phyloP scores from a whole-genome alignment of 2,797 vertebrate genomes.

The Protosalanx chinensis region DNA sequence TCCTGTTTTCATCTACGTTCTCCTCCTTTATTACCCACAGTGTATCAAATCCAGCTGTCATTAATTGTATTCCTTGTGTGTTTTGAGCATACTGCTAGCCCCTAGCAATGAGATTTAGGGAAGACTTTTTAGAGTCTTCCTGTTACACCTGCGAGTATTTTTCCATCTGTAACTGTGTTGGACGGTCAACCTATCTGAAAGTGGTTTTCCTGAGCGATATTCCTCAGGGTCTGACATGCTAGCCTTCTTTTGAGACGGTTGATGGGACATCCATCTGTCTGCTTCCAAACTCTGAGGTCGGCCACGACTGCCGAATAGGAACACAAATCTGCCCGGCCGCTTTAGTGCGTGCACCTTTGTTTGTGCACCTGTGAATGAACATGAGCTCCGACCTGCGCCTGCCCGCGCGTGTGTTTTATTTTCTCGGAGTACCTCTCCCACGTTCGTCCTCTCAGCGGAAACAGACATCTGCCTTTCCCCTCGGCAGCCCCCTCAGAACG shows the following conservation, averaged over 20 bases:
- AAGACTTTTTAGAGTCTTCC: neutral
- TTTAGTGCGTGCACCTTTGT: neutral
- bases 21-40: neutral
- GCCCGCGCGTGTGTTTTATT: neutral
- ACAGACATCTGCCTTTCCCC: conserved; percentile 7
- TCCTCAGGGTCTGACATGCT: neutral
- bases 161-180: neutral
- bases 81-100: neutral
- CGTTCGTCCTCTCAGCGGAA: neutral
- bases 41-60: no score
- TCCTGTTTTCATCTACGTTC: neutral
- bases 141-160: conserved; percentile 4
- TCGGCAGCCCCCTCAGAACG: neutral
- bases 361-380: conserved; percentile 11
- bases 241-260: neutral
- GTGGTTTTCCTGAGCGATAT: neutral
- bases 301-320: neutral
- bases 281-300: neutral
- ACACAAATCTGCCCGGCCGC: neutral
- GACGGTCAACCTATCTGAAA: neutral
- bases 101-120: neutral
- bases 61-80: neutral
- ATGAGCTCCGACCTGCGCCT: neutral
- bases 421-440: neutral
- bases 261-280: conserved; percentile 3